Conservation (phyloP, 2,888 invertebrate genomes). For the Trissonchulus latispiculum region DNA sequence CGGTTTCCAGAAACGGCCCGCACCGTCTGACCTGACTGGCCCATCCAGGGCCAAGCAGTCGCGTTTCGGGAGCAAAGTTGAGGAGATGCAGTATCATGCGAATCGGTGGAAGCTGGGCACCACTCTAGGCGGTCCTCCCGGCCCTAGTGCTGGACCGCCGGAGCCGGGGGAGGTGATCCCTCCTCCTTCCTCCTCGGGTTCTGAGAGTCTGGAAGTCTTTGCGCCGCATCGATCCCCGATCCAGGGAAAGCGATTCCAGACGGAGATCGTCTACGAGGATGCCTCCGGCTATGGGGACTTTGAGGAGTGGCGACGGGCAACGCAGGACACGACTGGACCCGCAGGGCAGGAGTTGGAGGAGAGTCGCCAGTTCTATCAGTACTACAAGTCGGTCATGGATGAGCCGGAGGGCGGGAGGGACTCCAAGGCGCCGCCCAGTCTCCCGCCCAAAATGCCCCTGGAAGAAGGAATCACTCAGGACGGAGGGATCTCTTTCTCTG, state of each 20-base stretch:
- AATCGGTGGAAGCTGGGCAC: background rate
- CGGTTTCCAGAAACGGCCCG: too few relatives aligned
- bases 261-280: background rate
- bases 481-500: conserved; percentile 14
- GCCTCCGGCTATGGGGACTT: background rate
- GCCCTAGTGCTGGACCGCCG: background rate
- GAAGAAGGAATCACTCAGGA: conserved; percentile 1
- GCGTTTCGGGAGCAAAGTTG: too few relatives aligned
- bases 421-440: background rate
- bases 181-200: background rate
- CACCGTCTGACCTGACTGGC: too few relatives aligned
- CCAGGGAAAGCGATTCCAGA: background rate
- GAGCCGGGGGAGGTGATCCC: background rate
- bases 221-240: too few relatives aligned
- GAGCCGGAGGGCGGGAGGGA: background rate
- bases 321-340: background rate
- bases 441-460: background rate
- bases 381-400: background rate
- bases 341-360: background rate
- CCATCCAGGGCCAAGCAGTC: too few relatives aligned
- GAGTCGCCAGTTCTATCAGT: background rate
- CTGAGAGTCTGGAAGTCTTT: too few relatives aligned
- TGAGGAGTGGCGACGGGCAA: background rate
- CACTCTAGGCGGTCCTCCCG: background rate
- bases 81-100: background rate